Evolutionary conservation across 2,888 invertebrate species (phyloP), one percentile per base, ranked within the genome.

Genomic region (Oegoconia quadripuncta): DNA sequence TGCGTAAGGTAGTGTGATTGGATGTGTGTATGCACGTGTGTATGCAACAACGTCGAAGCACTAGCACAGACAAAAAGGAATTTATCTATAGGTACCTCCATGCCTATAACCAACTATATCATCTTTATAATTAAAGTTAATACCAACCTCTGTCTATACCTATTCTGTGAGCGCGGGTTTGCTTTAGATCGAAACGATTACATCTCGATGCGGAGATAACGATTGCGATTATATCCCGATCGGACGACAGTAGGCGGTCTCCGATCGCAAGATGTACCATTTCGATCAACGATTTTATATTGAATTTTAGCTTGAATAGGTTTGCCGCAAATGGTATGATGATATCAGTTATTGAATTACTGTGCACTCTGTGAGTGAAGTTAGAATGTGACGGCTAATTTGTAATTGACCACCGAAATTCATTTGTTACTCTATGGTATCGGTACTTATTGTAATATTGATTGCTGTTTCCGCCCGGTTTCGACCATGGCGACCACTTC

Each of bases 101-200:
- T n/a, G n/a, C n/a, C n/a, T n/a, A n/a, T n/a, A n/a, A n/a, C n/a
- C n/a, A n/a, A n/a, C n/a, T n/a, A n/a, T n/a, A n/a, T n/a, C n/a
- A n/a, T n/a, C n/a, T n/a, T n/a, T n/a, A n/a, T n/a, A n/a, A n/a
- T n/a, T n/a, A n/a, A n/a, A n/a, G n/a, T n/a, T n/a, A 20, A 20
- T 20, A 20, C 8, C 5, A 20, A 12, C 13, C 14, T 20, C 20
- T 32, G 20, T 32, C 28, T 32, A 37, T 22, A 14, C 23, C 39
- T 35, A 31, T 49, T 44, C 39, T 40, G 44, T 40, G 44, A 45
- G 51, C 49, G 42, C 44, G 36, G 41, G 50, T 43, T 46, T 48
- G 40, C 41, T 47, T 47, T 38, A 46, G 46, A 44, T 45, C 38
- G 44, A 30, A 32, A 36, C 40, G 49, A 49, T 50, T 40, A 40